phyloP scores from a whole-genome alignment of 1,140 invertebrate species.

The Akabosia matsudoensis region DNA sequence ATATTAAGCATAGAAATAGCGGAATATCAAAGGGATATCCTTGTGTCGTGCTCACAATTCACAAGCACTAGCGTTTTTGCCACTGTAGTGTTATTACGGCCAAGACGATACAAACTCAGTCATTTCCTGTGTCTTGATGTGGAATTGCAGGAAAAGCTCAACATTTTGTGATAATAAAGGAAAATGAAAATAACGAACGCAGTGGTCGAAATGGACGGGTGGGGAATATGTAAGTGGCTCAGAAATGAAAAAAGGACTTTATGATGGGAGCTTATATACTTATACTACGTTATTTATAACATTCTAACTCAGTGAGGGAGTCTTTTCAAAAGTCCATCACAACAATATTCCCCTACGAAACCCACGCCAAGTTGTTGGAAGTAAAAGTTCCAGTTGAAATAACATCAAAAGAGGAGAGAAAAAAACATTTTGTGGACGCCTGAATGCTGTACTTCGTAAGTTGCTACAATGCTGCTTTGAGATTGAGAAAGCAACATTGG shows the following conservation, averaged over 20 bases:
- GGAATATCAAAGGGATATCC: too few species aligned
- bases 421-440: slow-evolving; percentile 18
- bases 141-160: slow-evolving; percentile 1
- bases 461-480: background rate
- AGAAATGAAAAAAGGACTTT: background rate
- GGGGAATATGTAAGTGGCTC: background rate
- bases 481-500: slow-evolving; percentile 28
- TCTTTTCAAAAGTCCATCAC: too few species aligned
- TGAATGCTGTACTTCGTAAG: background rate
- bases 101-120: background rate
- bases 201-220: background rate
- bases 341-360: too few species aligned
- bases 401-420: too few species aligned
- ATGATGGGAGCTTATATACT: background rate
- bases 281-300: too few species aligned
- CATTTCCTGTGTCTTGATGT: background rate
- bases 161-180: slow-evolving; percentile 20
- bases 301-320: too few species aligned
- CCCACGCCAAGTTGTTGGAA: too few species aligned
- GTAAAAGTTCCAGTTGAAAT: too few species aligned
- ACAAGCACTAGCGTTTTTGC: too few species aligned
- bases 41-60: too few species aligned
- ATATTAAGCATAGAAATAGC: too few species aligned
- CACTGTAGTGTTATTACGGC: background rate
- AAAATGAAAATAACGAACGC: background rate